phyloP scores from a whole-genome alignment of 1,140 invertebrate species.

The Micrasema longulum region DNA sequence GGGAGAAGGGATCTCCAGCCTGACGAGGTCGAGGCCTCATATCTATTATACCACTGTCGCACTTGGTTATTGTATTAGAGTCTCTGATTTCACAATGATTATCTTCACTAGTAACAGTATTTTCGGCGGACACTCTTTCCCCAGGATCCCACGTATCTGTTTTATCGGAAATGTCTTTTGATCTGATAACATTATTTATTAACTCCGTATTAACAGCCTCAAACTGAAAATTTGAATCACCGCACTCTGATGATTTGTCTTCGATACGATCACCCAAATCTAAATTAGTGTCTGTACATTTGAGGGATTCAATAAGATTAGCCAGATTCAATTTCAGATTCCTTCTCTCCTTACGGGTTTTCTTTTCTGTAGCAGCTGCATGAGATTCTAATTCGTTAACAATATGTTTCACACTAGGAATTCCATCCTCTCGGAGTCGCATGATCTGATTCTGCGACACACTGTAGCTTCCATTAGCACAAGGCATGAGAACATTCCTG shows the following conservation, averaged over 20 bases:
- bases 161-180: conserved; percentile 64
- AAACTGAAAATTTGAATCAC: conserved; percentile 54
- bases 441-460: conserved; percentile 91
- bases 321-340: conserved; percentile 76
- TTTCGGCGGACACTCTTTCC: conserved; percentile 59
- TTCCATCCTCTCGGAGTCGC: conserved; percentile 73
- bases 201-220: conserved; percentile 41
- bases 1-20: conserved; percentile 76
- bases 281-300: conserved; percentile 58
- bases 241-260: conserved; percentile 57
- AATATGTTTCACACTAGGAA: conserved; percentile 71
- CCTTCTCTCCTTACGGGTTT: conserved; percentile 64
- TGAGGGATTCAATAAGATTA: conserved; percentile 64
- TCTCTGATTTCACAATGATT: conserved; percentile 57
- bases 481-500: conserved; percentile 83
- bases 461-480: conserved; percentile 87
- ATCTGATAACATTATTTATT: conserved; percentile 45
- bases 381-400: conserved; percentile 75
- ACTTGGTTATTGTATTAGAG: conserved; percentile 67
- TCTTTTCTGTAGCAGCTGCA: conserved; percentile 57
- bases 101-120: conserved; percentile 8
- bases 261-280: conserved; percentile 56
- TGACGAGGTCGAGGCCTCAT: conserved; percentile 59
- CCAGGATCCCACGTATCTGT: conserved; percentile 75
- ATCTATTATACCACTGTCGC: conserved; percentile 67